These are phyloP conservation scores for Pluvianellus socialis DNA, from an alignment of 2,113 vertebrate genomes.

Conservation along the genomic window DNA sequence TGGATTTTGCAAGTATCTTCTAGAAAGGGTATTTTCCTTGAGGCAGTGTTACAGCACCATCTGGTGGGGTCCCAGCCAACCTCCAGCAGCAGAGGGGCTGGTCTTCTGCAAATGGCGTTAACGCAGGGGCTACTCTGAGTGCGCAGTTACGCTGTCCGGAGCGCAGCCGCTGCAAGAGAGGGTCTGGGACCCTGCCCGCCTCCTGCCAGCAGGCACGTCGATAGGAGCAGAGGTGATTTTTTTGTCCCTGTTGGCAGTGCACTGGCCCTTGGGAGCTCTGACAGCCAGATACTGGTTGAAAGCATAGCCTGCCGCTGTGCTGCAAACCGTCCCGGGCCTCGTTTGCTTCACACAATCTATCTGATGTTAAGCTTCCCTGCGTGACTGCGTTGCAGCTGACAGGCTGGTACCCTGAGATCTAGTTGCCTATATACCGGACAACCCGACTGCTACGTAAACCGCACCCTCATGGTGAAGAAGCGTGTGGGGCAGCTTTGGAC, in stretches of 20 bases:
- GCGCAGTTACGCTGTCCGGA: too few species aligned
- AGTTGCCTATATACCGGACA: rapidly evolving
- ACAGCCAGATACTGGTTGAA: background rate
- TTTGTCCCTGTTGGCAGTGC: rapidly evolving
- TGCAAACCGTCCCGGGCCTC: rapidly evolving
- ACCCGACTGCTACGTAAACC: rapidly evolving
- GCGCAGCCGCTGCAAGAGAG: background rate
- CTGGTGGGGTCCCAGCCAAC: background rate
- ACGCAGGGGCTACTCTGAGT: rapidly evolving
- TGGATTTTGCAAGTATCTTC: background rate
- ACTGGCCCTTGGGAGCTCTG: background rate
- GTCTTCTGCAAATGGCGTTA: background rate
- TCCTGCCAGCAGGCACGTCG: rapidly evolving
- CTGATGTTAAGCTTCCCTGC: background rate
- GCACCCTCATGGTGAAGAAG: background rate
- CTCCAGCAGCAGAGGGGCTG: background rate
- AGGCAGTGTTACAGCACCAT: slow-evolving; percentile 38
- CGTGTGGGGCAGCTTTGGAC: background rate
- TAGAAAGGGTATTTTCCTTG: background rate
- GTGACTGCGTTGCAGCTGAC: background rate
- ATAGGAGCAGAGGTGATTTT: rapidly evolving
- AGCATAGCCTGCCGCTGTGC: rapidly evolving
- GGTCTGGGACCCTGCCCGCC: background rate
- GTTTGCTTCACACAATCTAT: rapidly evolving
- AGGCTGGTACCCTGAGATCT: background rate